Evolutionary conservation across 2,888 invertebrate genomes (phyloP), one percentile per base, ranked within the genome.

Genomic region (Peribatodes rhomboidaria): DNA sequence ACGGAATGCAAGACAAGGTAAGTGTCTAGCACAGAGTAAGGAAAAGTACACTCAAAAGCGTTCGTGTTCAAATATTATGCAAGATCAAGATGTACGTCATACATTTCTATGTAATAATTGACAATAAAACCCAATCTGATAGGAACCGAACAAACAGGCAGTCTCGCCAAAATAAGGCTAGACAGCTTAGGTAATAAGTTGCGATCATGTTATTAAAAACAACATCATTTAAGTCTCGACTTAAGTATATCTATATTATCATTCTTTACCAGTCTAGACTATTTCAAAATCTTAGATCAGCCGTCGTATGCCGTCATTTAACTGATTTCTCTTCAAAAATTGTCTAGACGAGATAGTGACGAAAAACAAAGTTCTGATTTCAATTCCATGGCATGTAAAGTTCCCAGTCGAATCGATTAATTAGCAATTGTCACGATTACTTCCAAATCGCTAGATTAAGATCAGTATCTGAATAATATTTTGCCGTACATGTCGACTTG

Each of bases 401-500:
- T 13, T 6, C 10, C 42, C 39, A 14, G 14, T 14, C 8, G 14
- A 3, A 1, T 7, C 39, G 0, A n/a, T 39, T 39, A 39, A 6
- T 39, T 37, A 1, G 13, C 11, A 13, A 18, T 39, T 39, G 14
- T 39, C 14, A 4, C 14, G 4, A 33, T 10, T 2, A 2, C 10
- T 20, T 44, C 11, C 11, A 22, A 44, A 20, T 44, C 20, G 13
- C 20, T 13, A 44, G 46, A 46, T 46, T n/a, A n/a, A 22, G 46
- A 46, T 46, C 22, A 8, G 22, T 46, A 46, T 46, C 46, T 20
- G 22, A 22, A n/a, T 46, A 46, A 46, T 46, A n/a, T 46, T 46
- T 22, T 22, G 46, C 13, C 22, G 22, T 41, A 16, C 41, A 41
- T 18, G 41, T 16, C 14, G 16, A 8, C 6, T 16, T 10, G 8